Evolutionary conservation across 2,113 vertebrate genomes (phyloP), one percentile per base, ranked within the genome.

Genomic region (Orientallactaga bullata): DNA sequence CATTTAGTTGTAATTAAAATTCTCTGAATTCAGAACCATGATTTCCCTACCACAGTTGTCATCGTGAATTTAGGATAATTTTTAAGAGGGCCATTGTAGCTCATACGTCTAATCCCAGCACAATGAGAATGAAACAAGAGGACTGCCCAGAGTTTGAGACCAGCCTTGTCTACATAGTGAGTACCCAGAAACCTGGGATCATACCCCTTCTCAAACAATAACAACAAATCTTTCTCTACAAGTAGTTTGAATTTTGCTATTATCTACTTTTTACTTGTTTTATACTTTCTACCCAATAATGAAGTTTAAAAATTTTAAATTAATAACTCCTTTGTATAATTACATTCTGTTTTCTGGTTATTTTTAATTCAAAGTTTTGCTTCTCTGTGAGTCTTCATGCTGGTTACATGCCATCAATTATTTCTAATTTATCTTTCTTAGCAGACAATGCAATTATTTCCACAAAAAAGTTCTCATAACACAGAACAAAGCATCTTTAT

Each of bases 371-470:
- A 12, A 77, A 73, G 0, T 51, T 96, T 95, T 78, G 18, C 1
- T 89, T 95, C 69, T 39, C 35, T 68, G 2, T 71, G 94, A 89
- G 2, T 89, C 77, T 79, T 66, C 78, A 85, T 58, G 5, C 21
- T 79, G 68, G 55, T 94, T 68, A 63, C 18, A 89, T 35, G 26
- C 42, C 32, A 81, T 96, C 92, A 96, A 32, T 97, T 96, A 90
- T 94, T 94, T 86, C 20, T 88, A 88, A 3, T 69, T 97, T 96
- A 95, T 35, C 7, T 93, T 96, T 91, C 77, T 39, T 91, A 94
- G 83, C 3, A 93, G 79, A n/a, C 76, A 94, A 96, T 93, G 55
- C 4, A 80, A 26, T 61, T 85, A 80, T 51, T 97, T 94, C 28
- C 30, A 82, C 37, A 30, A 90, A 96, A 94, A 90, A 73, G 93